Evolutionary conservation across 2,797 vertebrate species (phyloP).

Genomic region (Oceanodroma leucorhoa): DNA sequence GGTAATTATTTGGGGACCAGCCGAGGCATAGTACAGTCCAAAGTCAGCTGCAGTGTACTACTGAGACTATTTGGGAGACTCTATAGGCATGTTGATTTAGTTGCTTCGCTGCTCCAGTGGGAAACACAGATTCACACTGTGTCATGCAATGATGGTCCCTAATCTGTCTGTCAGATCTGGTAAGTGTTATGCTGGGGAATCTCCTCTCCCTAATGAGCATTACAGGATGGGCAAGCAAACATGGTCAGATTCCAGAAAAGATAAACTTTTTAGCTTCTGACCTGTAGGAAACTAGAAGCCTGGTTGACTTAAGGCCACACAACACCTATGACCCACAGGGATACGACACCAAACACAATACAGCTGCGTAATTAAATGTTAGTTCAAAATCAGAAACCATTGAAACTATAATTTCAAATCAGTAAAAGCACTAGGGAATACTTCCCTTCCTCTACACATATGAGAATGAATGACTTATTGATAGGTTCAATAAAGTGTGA

Average conservation of each 20-base stretch:
- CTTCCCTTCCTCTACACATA: background rate
- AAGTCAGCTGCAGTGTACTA: background rate
- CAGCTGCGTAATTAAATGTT: background rate
- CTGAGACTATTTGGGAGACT: constrained; percentile 25
- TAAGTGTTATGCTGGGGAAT: background rate
- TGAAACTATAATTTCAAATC: background rate
- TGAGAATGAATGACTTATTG: constrained; percentile 44
- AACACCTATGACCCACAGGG: background rate
- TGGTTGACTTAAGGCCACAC: background rate
- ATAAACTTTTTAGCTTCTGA: background rate
- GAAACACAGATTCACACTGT: constrained; percentile 44
- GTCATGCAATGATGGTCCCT: background rate
- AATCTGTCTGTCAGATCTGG: background rate
- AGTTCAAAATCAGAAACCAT: background rate
- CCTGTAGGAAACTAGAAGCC: background rate
- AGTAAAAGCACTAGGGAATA: background rate
- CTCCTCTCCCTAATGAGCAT: constrained; percentile 19
- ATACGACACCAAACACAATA: background rate
- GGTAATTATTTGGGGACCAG: constrained; percentile 8
- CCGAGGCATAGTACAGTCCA: background rate
- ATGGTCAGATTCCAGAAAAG: background rate
- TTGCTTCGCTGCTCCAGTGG: constrained; percentile 8
- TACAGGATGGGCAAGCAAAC: background rate
- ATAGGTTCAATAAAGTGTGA: constrained; percentile 40
- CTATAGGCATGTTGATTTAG: constrained; percentile 9